Base-by-base conservation (phyloP, 2,888 invertebrate genomes). In the Callosobruchus maculatus region DNA sequence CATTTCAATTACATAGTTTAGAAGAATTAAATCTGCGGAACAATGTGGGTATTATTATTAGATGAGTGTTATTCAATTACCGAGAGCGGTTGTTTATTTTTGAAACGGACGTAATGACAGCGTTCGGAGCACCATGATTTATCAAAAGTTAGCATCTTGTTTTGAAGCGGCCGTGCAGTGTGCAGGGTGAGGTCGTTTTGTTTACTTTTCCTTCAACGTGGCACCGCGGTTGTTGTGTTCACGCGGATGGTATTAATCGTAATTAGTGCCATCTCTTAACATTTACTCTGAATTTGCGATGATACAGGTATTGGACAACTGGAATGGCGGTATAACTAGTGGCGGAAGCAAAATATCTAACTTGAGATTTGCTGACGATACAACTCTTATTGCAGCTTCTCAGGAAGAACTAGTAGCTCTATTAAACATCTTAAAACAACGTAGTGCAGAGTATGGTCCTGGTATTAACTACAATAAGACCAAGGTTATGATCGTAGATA, bases 1-100 rank as follows among this genome's bases (percentile, higher is more conserved):
- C 80, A 78, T 82, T 81, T 81, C 82, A 82, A 81, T 82, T 82
- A 80, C 74, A 77, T 76, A 77, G 80, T 80, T 80, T 79, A 78
- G 77, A 77, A 75, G 74, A 74, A 77, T 81, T 78, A 80, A 81
- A 81, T 82, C 79, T 78, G 77, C 76, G 80, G 79, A 80, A 81
- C 82, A 82, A 82, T 82, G 81, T 80, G 81, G 82, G 82, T 81
- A 81, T 81, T 80, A 82, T 77, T 77, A 78, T 81, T 81, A 80
- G 77, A 79, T 77, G 77, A 81, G 80, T 68, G 18, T 49, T 49
- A 49, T 49, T 49, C 49, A 49, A 49, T 49, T 49, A 49, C 49
- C 18, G 49, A 7, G 9, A 49, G 18, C 13, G 13, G 49, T 49
- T 49, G 49, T 49, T 49, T 49, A 49, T 49, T 49, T 49, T 49